These are phyloP conservation scores for Psilanteris sp. DNA, from an alignment of 1,140 invertebrate species.

Conservation along the genomic window DNA sequence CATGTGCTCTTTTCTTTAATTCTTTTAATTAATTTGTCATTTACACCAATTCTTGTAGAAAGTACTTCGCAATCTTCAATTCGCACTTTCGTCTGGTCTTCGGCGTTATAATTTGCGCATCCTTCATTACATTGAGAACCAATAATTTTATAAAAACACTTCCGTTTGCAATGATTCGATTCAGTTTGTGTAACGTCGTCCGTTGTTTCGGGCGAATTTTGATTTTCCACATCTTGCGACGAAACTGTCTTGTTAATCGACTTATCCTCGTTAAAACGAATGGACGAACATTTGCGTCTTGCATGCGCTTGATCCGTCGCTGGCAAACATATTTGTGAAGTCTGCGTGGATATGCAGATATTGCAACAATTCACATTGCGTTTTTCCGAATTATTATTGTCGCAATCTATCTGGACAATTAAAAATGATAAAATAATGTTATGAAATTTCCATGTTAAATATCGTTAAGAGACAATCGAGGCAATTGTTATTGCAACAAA, in stretches of 20 bases:
- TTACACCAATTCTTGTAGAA: constrained; percentile 3
- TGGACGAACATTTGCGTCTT: background rate
- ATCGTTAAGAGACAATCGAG: no score
- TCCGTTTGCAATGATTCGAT: background rate
- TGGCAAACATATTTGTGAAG: background rate
- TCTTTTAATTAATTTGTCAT: constrained; percentile 3
- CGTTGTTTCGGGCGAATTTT: constrained; percentile 12
- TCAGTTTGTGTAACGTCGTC: background rate
- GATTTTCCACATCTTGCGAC: constrained; percentile 5
- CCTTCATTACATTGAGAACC: no score
- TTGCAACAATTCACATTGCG: background rate
- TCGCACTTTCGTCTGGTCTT: background rate
- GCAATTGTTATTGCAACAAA: no score
- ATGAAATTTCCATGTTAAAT: no score
- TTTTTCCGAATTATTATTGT: background rate
- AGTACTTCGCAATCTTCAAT: constrained; percentile 2
- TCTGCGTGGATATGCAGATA: background rate
- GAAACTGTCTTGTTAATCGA: constrained; percentile 6
- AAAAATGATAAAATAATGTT: background rate
- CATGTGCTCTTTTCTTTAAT: background rate
- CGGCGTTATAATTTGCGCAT: background rate
- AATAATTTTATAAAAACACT: no score
- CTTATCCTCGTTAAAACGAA: background rate
- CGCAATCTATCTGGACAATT: constrained; percentile 13
- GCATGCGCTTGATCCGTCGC: background rate